These are phyloP conservation scores for Apogon hyalosoma DNA, from an alignment of 2,797 vertebrate species.

Conservation along the genomic window DNA sequence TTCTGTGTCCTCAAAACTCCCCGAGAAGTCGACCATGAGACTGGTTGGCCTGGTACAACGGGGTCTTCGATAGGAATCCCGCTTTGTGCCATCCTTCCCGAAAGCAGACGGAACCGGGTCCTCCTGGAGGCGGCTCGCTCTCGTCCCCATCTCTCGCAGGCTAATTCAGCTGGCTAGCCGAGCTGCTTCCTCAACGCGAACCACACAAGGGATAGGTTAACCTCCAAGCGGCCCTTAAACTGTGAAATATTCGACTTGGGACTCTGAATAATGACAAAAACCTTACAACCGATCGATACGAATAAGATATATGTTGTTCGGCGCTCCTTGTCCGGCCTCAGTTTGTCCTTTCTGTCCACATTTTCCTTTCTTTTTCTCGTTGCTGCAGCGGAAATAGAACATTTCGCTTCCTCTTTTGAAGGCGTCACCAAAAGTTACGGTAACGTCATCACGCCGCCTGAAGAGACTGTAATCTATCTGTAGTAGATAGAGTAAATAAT, in stretches of 20 bases:
- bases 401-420: conserved; percentile 54
- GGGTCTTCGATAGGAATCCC: conserved; percentile 80
- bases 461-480: neutral
- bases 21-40: conserved; percentile 84
- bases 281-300: neutral
- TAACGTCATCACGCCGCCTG: conserved; percentile 26
- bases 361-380: conserved; percentile 68
- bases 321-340: conserved; percentile 48
- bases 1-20: conserved; percentile 85
- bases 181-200: conserved; percentile 61
- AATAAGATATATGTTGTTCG: neutral
- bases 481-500: neutral
- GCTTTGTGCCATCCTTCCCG: conserved; percentile 81
- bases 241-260: neutral
- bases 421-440: conserved; percentile 51
- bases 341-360: conserved; percentile 63
- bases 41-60: conserved; percentile 83
- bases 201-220: conserved; percentile 33
- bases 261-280: neutral
- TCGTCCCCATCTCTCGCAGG: conserved; percentile 81
- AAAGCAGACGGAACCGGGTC: conserved; percentile 77
- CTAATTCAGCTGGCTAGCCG: conserved; percentile 54
- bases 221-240: conserved; percentile 54
- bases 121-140: conserved; percentile 85
- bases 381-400: conserved; percentile 79